Conservation (phyloP, 2,797 vertebrate genomes). For the Sebastes reedi region DNA sequence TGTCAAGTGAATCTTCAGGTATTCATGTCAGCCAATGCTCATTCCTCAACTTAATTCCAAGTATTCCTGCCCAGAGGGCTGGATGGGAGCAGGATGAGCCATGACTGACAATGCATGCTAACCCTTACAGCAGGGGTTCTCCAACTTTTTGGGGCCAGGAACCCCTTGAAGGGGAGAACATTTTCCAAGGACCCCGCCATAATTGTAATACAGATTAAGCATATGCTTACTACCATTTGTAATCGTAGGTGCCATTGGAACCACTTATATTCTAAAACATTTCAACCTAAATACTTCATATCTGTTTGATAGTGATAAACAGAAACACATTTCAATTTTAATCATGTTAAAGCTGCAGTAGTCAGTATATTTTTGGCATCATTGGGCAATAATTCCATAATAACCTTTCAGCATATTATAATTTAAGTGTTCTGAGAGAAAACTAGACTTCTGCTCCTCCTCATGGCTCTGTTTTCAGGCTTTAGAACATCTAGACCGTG, state of each 20-base stretch:
- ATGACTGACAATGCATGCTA: not conserved
- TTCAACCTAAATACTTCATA: too few relatives aligned
- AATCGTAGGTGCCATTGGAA: not conserved
- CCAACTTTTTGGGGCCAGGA: not conserved
- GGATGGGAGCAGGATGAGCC: not conserved
- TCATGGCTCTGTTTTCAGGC: too few relatives aligned
- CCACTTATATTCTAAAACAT: too few relatives aligned
- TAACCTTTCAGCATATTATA: too few relatives aligned
- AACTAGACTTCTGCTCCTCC: too few relatives aligned
- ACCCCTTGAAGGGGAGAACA: not conserved
- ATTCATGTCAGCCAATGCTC: conserved; percentile 13
- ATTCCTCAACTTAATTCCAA: conserved; percentile 22
- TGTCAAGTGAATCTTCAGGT: not conserved
- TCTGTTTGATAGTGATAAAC: not conserved
- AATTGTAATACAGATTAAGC: not conserved
- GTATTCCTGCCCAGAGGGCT: conserved; percentile 11
- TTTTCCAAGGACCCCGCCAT: not conserved
- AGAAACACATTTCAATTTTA: not conserved
- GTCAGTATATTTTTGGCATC: too few relatives aligned
- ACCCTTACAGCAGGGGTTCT: not conserved
- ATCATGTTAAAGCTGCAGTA: not conserved
- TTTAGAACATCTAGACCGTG: too few relatives aligned
- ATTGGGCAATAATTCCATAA: too few relatives aligned
- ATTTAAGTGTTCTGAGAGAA: too few relatives aligned
- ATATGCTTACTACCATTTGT: not conserved